These are phyloP conservation scores for Manacus vitellinus DNA, from an alignment of 2,113 vertebrate species.

Conservation along the genomic window DNA sequence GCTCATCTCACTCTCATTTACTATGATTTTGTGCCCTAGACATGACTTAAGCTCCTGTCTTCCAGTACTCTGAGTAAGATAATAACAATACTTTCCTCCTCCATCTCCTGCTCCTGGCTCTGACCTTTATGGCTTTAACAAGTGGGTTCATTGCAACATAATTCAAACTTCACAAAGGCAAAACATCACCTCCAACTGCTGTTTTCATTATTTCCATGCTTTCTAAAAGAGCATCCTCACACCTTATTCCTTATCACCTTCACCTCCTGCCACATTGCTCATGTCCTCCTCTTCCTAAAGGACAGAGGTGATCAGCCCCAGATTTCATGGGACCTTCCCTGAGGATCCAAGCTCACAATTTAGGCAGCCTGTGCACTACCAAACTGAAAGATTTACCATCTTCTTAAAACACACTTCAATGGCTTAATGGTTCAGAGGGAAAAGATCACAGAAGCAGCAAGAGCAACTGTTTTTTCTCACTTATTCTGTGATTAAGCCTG, in stretches of 20 bases:
- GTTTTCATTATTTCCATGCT: background rate
- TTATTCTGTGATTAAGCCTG: constrained; percentile 9
- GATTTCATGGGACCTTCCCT: background rate
- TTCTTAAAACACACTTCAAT: background rate
- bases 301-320: background rate
- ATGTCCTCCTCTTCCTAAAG: background rate
- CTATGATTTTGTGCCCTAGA: background rate
- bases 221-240: background rate
- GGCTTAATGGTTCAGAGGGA: background rate
- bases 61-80: background rate
- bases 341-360: background rate
- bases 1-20: background rate
- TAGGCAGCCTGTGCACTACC: background rate
- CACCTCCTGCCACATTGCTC: background rate
- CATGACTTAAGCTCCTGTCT: background rate
- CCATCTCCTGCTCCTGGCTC: background rate
- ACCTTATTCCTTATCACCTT: background rate
- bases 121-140: background rate
- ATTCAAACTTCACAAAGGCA: background rate
- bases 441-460: constrained; percentile 16
- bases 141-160: background rate
- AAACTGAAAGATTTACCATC: background rate
- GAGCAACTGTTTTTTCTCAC: constrained; percentile 67
- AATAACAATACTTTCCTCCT: background rate
- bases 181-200: background rate